Percentiles rank a stretch among this genome's conserved stretches.
Evolutionary conservation across 2,113 vertebrate genomes (phyloP).

Genomic region (Bos indicus): DNA sequence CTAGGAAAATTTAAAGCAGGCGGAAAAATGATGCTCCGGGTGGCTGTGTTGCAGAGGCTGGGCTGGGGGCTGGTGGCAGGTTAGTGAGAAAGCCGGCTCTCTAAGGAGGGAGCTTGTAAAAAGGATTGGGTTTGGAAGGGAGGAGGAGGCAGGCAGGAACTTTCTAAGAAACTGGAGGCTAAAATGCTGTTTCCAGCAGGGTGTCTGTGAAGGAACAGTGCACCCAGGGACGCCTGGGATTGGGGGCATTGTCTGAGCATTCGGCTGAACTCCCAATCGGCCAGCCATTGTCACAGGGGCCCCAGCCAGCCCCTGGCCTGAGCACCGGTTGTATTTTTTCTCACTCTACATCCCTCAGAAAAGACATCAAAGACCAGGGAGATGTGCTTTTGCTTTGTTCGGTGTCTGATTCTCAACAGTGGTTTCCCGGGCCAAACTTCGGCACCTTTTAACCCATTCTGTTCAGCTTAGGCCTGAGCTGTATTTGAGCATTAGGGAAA

Average conservation of each 20-base stretch:
- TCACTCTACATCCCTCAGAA: constrained; percentile 89
- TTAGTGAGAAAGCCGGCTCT: neutral
- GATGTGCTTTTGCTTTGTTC: constrained; percentile 92
- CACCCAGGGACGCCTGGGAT: neutral
- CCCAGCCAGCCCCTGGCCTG: constrained; percentile 59
- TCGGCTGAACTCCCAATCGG: constrained; percentile 71
- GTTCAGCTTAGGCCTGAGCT: constrained; percentile 96
- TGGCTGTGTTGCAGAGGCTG: neutral
- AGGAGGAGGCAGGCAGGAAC: neutral
- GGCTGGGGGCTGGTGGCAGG: neutral
- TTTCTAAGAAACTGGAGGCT: neutral
- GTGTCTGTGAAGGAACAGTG: neutral
- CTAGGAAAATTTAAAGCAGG: neutral
- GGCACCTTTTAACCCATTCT: constrained; percentile 99
- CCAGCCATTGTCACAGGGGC: constrained; percentile 78
- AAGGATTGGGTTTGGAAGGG: neutral
- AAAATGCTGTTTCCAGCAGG: constrained; percentile 1
- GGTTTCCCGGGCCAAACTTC: constrained; percentile 96
- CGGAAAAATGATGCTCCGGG: neutral
- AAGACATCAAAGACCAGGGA: constrained; percentile 95
- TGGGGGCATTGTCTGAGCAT: neutral
- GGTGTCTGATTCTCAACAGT: constrained; percentile 98
- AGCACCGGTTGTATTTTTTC: constrained; percentile 77
- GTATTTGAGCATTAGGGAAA: constrained; percentile 99
- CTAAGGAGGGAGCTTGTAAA: neutral